A percentile compares a stretch with the other conserved stretches of the same genome.
phyloP scores from a whole-genome alignment of 2,797 vertebrate species.

The Tamandua tetradactyla region DNA sequence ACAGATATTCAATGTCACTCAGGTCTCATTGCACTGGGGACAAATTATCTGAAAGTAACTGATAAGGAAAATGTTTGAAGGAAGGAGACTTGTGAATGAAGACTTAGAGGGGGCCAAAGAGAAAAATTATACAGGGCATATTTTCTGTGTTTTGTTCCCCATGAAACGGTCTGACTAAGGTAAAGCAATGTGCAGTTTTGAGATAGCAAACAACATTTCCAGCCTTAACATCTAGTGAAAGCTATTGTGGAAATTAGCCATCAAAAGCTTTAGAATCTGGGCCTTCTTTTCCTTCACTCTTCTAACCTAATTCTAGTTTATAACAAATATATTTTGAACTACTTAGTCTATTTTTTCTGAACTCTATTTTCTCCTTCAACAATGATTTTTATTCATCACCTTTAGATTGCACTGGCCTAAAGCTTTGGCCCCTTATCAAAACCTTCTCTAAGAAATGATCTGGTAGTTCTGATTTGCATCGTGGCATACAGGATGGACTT shows the following conservation, averaged over 20 bases:
- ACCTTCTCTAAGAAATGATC: constrained; percentile 31
- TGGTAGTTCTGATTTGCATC: constrained; percentile 10
- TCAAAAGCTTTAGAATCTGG: constrained; percentile 4
- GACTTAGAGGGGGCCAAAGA: background rate
- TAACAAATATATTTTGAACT: constrained; percentile 22
- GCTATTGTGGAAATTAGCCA: background rate
- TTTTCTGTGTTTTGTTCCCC: constrained; percentile 5
- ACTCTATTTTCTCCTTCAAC: background rate
- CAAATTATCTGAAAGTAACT: constrained; percentile 22
- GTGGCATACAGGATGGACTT: background rate
- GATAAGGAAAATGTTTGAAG: background rate
- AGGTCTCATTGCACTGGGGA: background rate
- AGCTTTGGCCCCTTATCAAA: constrained; percentile 34
- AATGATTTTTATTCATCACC: background rate
- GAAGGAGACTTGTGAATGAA: background rate
- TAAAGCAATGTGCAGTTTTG: background rate
- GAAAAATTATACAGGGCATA: constrained; percentile 19
- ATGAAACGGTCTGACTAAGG: constrained; percentile 28
- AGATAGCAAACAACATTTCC: background rate
- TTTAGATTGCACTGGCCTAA: background rate
- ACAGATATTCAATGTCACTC: background rate
- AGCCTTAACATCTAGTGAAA: background rate
- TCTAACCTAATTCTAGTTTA: background rate
- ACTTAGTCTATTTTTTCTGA: constrained; percentile 20
- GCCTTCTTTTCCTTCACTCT: background rate